Evolutionary conservation across 2,113 vertebrate genomes (phyloP).

Genomic region (Archilochus colubris): DNA sequence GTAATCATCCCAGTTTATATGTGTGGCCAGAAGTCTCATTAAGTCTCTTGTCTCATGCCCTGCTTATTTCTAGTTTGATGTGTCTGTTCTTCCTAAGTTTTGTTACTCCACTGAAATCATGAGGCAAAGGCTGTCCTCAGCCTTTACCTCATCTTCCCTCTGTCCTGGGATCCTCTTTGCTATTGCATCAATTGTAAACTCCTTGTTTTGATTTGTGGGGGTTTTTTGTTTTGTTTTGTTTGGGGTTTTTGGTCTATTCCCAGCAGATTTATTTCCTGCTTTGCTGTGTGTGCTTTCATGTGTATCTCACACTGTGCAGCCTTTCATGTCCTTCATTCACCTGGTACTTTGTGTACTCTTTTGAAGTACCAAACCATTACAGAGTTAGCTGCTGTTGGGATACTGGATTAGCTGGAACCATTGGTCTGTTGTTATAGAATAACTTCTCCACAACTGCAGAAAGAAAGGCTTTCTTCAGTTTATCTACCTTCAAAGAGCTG

Average conservation of each 20-base stretch:
- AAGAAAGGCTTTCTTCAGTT: neutral
- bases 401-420: neutral
- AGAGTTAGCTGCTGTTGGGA: neutral
- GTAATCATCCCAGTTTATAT: neutral
- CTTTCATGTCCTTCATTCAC: neutral
- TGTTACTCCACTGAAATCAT: neutral
- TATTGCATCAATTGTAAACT: neutral
- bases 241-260: neutral
- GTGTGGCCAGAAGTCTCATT: neutral
- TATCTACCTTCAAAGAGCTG: neutral
- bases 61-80: neutral
- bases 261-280: neutral
- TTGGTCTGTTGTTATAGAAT: neutral
- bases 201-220: neutral
- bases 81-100: neutral
- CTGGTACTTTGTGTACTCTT: neutral
- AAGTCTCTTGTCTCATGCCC: neutral
- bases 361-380: neutral
- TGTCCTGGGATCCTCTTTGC: neutral
- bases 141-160: neutral
- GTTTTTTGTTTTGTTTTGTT: too few relatives aligned
- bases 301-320: neutral
- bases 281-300: neutral
- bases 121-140: neutral
- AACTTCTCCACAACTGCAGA: neutral